phyloP scores from a whole-genome alignment of 2,797 vertebrate species.

The Sylvia borin region DNA sequence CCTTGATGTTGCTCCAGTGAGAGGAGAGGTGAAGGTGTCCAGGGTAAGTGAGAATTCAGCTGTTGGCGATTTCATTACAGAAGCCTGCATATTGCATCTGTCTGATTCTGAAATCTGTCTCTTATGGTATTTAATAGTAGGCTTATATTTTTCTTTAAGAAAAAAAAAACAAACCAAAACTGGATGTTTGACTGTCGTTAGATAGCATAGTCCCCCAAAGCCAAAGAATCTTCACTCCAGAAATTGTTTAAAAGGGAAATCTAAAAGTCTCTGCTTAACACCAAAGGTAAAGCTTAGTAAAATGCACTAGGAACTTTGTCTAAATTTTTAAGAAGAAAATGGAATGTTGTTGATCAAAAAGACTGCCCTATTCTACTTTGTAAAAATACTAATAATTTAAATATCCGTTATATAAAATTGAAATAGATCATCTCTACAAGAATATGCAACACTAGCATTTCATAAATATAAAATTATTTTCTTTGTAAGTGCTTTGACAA shows the following conservation, averaged over 20 bases:
- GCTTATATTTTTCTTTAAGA: slow-evolving; percentile 33
- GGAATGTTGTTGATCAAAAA: slow-evolving; percentile 63
- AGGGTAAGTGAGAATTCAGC: not conserved
- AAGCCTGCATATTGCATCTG: slow-evolving; percentile 44
- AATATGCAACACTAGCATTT: slow-evolving; percentile 67
- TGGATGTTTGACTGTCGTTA: slow-evolving; percentile 57
- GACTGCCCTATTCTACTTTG: slow-evolving; percentile 66
- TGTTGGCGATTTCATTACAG: slow-evolving; percentile 28
- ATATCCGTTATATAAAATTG: slow-evolving; percentile 60
- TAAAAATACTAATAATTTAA: slow-evolving; percentile 58
- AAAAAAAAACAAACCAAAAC: not conserved
- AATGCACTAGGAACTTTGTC: slow-evolving; percentile 76
- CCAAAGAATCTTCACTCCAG: slow-evolving; percentile 77
- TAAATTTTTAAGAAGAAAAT: slow-evolving; percentile 66
- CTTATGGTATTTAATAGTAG: slow-evolving; percentile 19
- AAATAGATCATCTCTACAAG: slow-evolving; percentile 69
- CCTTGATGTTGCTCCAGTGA: not conserved
- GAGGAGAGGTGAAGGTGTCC: not conserved
- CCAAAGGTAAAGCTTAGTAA: slow-evolving; percentile 80
- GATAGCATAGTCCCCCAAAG: slow-evolving; percentile 71
- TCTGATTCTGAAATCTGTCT: slow-evolving; percentile 67
- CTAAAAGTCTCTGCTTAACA: slow-evolving; percentile 76
- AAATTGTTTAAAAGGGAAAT: slow-evolving; percentile 68
- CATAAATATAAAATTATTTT: slow-evolving; percentile 66
- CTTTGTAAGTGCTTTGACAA: slow-evolving; percentile 67